These are phyloP conservation scores for Tachina fera DNA, from an alignment of 2,888 invertebrate species.

Conservation along the genomic window DNA sequence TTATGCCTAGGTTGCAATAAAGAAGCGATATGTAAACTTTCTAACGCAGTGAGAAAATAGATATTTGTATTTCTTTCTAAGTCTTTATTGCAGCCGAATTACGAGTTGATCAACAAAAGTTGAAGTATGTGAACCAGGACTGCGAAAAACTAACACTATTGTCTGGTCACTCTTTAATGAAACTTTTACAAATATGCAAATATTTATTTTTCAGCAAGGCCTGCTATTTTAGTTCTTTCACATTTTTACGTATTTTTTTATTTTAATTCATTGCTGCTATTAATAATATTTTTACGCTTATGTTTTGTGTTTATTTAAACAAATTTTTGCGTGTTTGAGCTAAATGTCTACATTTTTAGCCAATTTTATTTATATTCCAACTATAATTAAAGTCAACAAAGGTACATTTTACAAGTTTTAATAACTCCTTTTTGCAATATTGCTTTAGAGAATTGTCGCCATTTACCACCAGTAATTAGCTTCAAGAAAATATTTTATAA, in stretches of 20 bases:
- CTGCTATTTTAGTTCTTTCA: not conserved
- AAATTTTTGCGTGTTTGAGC: conserved; percentile 52
- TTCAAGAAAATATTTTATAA: conserved; percentile 35
- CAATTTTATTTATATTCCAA: conserved; percentile 40
- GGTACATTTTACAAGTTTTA: conserved; percentile 61
- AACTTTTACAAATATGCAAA: conserved; percentile 46
- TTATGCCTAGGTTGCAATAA: too few relatives aligned
- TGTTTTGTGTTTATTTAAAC: conserved; percentile 11
- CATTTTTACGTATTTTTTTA: not conserved
- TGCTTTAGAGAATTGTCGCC: not conserved
- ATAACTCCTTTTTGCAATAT: conserved; percentile 50
- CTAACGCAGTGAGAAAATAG: too few relatives aligned
- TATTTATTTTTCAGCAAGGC: conserved; percentile 20
- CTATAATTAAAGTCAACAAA: conserved; percentile 59
- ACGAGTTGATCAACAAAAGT: too few relatives aligned
- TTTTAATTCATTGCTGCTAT: conserved; percentile 30
- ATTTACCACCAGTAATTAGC: conserved; percentile 31
- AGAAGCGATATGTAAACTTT: too few relatives aligned
- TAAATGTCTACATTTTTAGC: conserved; percentile 65
- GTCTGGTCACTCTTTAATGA: not conserved
- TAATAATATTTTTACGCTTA: conserved; percentile 48
- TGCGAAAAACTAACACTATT: too few relatives aligned
- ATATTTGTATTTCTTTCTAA: too few relatives aligned
- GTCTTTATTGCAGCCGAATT: too few relatives aligned
- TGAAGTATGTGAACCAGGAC: too few relatives aligned